Evolutionary conservation across 2,113 vertebrate species (phyloP), one percentile per base, ranked within the genome.

Genomic region (Oryzias curvinotus): DNA sequence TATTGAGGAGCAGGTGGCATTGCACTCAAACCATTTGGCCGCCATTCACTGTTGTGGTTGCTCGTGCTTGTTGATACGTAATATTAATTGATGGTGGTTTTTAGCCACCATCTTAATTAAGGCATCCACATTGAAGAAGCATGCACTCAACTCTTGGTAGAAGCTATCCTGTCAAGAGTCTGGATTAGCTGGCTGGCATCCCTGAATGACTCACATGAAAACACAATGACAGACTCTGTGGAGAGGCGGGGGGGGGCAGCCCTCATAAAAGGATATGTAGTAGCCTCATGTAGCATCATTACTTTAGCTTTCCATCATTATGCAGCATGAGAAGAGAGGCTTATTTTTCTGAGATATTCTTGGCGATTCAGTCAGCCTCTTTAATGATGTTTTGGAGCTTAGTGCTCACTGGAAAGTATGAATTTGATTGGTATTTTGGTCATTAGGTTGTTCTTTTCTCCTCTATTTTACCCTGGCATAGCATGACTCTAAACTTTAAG

Each of bases 1-100:
- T 82, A 87, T 89, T 78, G 87, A 86, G 91, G 82, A 89, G 87
- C 91, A 92, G 91, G 91, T 92, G 92, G 87, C 83, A 75, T 67
- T 66, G 83, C 81, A 64, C 55, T 68, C 53, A 64, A 61, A 76
- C 83, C 84, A 85, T 90, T 90, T 91, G 88, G 91, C 89, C 70
- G 50, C 74, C 62, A 58, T 83, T 82, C 77, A 73, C 87, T 76
- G 85, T 90, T 86, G 87, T 87, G 88, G 80, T 53, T 61, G 57
- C 51, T 56, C 30, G 69, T 72, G 76, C 58, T 79, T 75, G 81
- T 76, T 77, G 63, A 80, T 71, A 75, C 65, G 64, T 43, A 60
- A 49, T 72, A 77, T 80, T 85, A 73, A 85, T 85, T 71, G 81
- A 64, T 69, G 14, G 71, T 62, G 74, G 74, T 87, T 85, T 77